A percentile compares a stretch with the other conserved stretches of the same genome.
Evolutionary conservation across 2,113 vertebrate species (phyloP).

Genomic region (Dicrurus megarhynchus): DNA sequence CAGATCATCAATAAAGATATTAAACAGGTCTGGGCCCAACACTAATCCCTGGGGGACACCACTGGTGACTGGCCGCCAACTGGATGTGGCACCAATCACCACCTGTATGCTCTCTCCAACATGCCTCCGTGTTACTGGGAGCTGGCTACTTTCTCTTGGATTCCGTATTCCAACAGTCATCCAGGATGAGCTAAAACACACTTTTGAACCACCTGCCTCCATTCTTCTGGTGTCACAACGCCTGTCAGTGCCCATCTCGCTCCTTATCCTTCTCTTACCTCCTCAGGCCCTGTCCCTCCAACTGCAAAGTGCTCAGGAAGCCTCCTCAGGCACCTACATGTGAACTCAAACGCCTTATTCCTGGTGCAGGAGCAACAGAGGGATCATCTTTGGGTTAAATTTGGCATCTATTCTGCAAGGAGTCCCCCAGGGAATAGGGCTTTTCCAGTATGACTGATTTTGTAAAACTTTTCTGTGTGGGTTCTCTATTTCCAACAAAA

Average conservation of each 20-base stretch:
- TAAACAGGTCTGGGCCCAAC: not conserved
- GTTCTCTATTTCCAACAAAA: not conserved
- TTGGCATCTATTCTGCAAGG: not conserved
- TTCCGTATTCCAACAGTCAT: not conserved
- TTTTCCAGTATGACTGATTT: not conserved
- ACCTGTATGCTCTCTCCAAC: not conserved
- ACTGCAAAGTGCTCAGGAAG: not conserved
- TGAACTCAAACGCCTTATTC: not conserved
- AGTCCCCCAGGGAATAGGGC: fast-evolving
- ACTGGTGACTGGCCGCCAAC: not conserved
- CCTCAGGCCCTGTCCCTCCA: not conserved
- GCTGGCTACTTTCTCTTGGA: not conserved
- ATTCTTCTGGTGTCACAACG: not conserved
- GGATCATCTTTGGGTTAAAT: not conserved
- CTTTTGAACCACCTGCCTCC: not conserved
- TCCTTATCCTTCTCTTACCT: not conserved
- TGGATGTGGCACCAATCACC: not conserved
- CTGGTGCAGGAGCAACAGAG: not conserved
- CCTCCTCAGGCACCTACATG: not conserved
- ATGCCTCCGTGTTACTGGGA: not conserved
- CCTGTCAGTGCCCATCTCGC: fast-evolving
- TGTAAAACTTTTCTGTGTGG: not conserved
- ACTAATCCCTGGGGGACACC: not conserved
- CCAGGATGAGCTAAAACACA: not conserved
- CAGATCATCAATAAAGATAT: not conserved